A percentile compares a stretch with the other conserved stretches of the same genome.
These are phyloP conservation scores for Hippopotamus amphibius DNA, from an alignment of 2,113 vertebrate genomes.

Conservation along the genomic window DNA sequence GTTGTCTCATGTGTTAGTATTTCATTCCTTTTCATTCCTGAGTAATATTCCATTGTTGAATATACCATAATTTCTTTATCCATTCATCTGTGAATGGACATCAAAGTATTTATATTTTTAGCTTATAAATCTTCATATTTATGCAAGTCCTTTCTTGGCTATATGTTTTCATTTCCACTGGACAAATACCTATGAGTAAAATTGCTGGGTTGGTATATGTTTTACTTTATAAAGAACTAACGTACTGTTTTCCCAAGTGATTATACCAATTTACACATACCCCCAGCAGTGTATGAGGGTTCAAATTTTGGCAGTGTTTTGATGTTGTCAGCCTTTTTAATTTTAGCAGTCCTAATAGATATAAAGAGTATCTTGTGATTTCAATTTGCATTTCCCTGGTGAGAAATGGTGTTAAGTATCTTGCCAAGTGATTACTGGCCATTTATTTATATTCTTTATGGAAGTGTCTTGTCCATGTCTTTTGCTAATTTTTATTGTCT, in stretches of 20 bases:
- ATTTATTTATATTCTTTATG: conserved; percentile 21
- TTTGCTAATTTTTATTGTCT: conserved; percentile 33
- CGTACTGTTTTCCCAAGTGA: not conserved
- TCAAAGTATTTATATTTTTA: not conserved
- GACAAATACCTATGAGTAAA: not conserved
- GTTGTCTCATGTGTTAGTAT: not conserved
- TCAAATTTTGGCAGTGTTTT: conserved; percentile 9
- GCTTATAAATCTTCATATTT: not conserved
- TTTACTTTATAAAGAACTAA: conserved; percentile 36
- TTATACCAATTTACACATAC: not conserved
- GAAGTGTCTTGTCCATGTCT: not conserved
- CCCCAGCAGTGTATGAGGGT: not conserved
- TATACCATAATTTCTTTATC: not conserved
- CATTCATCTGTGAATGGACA: not conserved
- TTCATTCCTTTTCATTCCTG: not conserved
- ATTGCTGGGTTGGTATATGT: not conserved
- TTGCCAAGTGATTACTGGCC: not conserved
- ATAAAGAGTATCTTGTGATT: not conserved
- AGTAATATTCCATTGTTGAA: not conserved
- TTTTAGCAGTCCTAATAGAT: not conserved
- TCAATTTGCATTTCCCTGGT: conserved; percentile 3
- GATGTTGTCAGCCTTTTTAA: not conserved
- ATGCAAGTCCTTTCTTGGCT: not conserved
- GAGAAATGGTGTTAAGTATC: not conserved
- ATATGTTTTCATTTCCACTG: conserved; percentile 19